Evolutionary conservation across 1,140 invertebrate species (phyloP), one percentile per base, ranked within the genome.

Genomic region (Whitmania pigra): DNA sequence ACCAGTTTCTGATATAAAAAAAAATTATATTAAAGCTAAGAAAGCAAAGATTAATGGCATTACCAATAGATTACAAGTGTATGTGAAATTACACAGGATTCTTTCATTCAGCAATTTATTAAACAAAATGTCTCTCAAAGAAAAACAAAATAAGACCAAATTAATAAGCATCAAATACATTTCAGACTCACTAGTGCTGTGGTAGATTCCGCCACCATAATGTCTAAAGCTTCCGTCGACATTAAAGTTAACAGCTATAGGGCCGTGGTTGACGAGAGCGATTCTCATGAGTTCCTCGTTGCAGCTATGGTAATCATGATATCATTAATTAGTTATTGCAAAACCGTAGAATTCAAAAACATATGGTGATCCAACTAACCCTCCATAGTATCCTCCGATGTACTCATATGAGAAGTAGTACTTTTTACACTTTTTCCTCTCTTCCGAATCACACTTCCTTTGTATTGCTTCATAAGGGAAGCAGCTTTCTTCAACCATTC

Each of bases 221-320:
- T 75, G 67, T 67, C 77, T 55, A 71, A 86, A 86, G 71, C 81
- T 80, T 60, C 76, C 71, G 71, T 80, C 81, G 13, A 86, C 85
- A 74, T 84, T 78, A 77, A 86, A 86, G 5, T 81, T 80, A 0
- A 86, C 82, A 9, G 84, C 80, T 6, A 87, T 74, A 11, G 86
- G 86, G 17, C 86, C 85, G 72, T 83, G 82, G n/a, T 83, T 77
- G 7, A 84, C 81, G 36, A 86, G 73, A 40, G 81, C 80, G 25
- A 83, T 70, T 74, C 78, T 81, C 85, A 86, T 86, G 20, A 81
- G 66, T 40, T 81, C 79, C 76, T 86, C 85, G 76, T 85, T 86
- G 76, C 84, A 85, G 13, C 80, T 79, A 53, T 43, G 75, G 36
- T 60, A 22, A 60, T 25, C 9, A 13, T 18, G 11, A 6, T 25